phyloP scores from a whole-genome alignment of 2,113 vertebrate species.

The Astur gentilis region DNA sequence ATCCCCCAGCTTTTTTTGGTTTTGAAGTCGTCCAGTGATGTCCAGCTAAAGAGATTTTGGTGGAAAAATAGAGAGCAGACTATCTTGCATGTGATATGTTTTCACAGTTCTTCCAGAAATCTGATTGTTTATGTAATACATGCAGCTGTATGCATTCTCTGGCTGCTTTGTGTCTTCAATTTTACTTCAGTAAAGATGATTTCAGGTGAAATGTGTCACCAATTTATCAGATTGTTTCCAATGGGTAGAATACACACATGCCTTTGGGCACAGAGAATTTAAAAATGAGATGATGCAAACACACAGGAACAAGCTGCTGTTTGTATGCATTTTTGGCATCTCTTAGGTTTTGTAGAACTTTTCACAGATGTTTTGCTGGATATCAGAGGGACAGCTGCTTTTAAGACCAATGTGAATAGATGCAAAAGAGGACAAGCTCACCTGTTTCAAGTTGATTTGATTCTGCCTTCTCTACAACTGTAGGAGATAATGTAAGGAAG shows the following conservation, averaged over 20 bases:
- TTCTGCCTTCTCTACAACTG: not conserved
- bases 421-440: not conserved
- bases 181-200: not conserved
- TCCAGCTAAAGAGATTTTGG: not conserved
- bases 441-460: not conserved
- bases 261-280: not conserved
- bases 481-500: not conserved
- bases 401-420: not conserved
- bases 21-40: not conserved
- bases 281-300: not conserved
- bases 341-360: not conserved
- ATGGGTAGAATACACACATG: not conserved
- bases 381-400: not conserved
- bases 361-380: not conserved
- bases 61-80: not conserved
- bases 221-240: not conserved
- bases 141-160: not conserved
- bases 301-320: not conserved
- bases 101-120: not conserved
- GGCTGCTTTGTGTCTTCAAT: not conserved
- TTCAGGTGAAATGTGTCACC: not conserved
- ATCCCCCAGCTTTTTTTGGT: not conserved
- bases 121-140: not conserved
- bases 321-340: not conserved
- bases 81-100: not conserved